phyloP scores from a whole-genome alignment of 2,888 invertebrate genomes.

The Cetonia aurata region DNA sequence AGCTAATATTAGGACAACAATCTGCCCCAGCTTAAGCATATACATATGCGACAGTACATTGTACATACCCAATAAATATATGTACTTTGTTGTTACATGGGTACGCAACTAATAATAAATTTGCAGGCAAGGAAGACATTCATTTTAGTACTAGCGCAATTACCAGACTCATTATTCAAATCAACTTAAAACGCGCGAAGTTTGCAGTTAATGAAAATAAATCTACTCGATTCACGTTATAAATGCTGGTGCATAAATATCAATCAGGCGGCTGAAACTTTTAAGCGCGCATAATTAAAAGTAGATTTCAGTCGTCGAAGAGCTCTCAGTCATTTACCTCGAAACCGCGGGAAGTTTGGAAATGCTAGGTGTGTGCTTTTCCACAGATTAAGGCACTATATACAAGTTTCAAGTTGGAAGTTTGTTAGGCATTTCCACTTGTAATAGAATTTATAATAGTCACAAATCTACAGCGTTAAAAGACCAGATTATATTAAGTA shows the following conservation, averaged over 20 bases:
- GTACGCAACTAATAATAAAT: neutral
- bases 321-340: constrained; percentile 4
- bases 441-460: constrained; percentile 2
- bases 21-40: no score
- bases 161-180: constrained; percentile 28
- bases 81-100: neutral
- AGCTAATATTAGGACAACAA: constrained; percentile 3
- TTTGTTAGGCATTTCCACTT: constrained; percentile 14
- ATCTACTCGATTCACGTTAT: constrained; percentile 18
- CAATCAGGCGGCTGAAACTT: constrained; percentile 28
- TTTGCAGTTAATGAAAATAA: constrained; percentile 33
- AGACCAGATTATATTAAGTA: neutral
- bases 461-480: neutral
- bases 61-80: no score
- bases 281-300: constrained; percentile 36
- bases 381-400: constrained; percentile 24
- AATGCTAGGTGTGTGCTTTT: constrained; percentile 24
- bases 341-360: constrained; percentile 15
- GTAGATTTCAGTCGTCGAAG: constrained; percentile 16
- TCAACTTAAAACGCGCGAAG: constrained; percentile 31
- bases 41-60: neutral
- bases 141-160: constrained; percentile 6
- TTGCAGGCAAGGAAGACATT: neutral
- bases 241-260: constrained; percentile 35
- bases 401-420: constrained; percentile 16